These are phyloP conservation scores for Ursus arctos DNA, from an alignment of 2,113 vertebrate genomes.

Conservation along the genomic window DNA sequence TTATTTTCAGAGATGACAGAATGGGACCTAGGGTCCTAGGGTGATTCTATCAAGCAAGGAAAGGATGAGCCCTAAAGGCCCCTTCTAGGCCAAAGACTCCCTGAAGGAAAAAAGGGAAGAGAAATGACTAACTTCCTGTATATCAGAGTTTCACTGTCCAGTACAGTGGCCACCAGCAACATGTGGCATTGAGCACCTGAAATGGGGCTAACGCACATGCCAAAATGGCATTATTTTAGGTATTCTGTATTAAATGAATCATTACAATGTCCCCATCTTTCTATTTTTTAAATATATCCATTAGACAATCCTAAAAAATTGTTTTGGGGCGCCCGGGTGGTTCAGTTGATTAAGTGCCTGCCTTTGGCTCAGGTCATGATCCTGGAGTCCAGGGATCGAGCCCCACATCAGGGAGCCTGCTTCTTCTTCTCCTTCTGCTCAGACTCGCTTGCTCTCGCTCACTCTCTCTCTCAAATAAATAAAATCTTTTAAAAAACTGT, in stretches of 20 bases:
- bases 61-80: neutral
- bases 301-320: neutral
- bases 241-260: neutral
- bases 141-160: neutral
- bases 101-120: conserved; percentile 24
- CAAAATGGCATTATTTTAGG: neutral
- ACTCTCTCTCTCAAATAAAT: neutral
- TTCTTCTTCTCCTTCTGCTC: neutral
- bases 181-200: neutral
- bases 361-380: neutral
- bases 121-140: conserved; percentile 7
- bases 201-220: neutral
- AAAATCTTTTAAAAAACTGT: neutral
- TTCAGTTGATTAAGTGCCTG: neutral
- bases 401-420: neutral
- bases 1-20: conserved; percentile 28
- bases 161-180: neutral
- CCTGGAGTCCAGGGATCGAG: neutral
- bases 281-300: neutral
- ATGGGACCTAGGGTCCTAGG: neutral
- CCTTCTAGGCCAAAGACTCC: conserved; percentile 3
- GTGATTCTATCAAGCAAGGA: conserved; percentile 31
- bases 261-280: neutral
- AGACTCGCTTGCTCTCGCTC: neutral
- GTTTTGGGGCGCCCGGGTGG: neutral